A percentile compares a stretch with the other conserved stretches of the same genome.
Evolutionary conservation across 1,140 invertebrate genomes (phyloP).

Genomic region (Chrysoperla carnea): DNA sequence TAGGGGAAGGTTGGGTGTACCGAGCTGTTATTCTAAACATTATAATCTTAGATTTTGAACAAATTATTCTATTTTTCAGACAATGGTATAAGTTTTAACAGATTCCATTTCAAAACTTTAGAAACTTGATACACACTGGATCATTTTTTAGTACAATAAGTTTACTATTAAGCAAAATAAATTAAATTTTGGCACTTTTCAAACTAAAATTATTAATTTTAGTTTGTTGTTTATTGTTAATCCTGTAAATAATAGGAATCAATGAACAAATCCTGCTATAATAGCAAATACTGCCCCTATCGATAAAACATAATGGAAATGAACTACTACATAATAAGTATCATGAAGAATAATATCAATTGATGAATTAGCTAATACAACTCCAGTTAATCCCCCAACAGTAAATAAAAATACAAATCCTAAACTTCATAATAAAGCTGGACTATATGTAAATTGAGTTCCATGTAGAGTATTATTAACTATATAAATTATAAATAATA

Average conservation of each 20-base stretch:
- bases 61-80: too few relatives aligned
- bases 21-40: too few relatives aligned
- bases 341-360: slow-evolving; percentile 49
- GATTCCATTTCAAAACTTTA: too few relatives aligned
- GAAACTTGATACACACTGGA: too few relatives aligned
- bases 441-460: not conserved
- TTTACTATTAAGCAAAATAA: too few relatives aligned
- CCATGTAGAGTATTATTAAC: not conserved
- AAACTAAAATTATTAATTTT: slow-evolving; percentile 7
- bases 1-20: too few relatives aligned
- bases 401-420: slow-evolving; percentile 54
- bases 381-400: slow-evolving; percentile 37
- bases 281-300: slow-evolving; percentile 33
- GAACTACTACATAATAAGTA: slow-evolving; percentile 54
- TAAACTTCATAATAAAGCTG: slow-evolving; percentile 31
- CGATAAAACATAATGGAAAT: slow-evolving; percentile 49
- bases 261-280: slow-evolving; percentile 25
- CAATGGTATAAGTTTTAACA: too few relatives aligned
- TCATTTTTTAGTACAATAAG: too few relatives aligned
- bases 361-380: slow-evolving; percentile 44
- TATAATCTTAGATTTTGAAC: too few relatives aligned
- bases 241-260: slow-evolving; percentile 22
- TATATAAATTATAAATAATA: too few relatives aligned
- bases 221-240: slow-evolving; percentile 15
- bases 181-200: too few relatives aligned